Evolutionary conservation across 2,888 invertebrate species (phyloP), one percentile per base, ranked within the genome.

Genomic region (Saturnia japonica): DNA sequence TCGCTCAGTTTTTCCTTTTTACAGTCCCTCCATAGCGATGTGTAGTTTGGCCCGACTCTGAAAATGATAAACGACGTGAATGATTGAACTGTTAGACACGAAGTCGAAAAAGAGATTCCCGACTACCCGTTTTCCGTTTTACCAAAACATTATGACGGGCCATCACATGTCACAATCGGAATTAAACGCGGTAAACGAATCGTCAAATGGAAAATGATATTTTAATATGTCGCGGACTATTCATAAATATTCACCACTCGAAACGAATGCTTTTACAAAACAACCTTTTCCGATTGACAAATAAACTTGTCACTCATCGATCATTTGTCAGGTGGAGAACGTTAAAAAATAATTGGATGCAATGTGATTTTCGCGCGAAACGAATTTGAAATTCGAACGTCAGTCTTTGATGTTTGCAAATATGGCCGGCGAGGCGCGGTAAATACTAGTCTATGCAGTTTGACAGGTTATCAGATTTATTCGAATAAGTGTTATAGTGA

Each of bases 191-290:
- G 76, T 82, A 85, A n/a, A 82, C 34, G 62, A 82, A 83, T 82
- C 77, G 80, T 71, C 71, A 74, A 73, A 74, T 74, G 75, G 76
- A 76, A 77, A 82, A 80, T 74, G 85, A 84, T 87, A 86, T 89
- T 90, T 91, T 82, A 89, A 86, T 85, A 82, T 82, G 85, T 87
- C 84, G 86, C 82, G 80, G 76, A 72, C 75, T 70, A 76, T 88
- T 91, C 88, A 93, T 92, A 91, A 91, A 93, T 92, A 93, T 93
- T 92, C 89, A 91, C 86, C n/a, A 85, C 84, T 85, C 80, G 81
- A 28, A 60, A 14, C 79, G 82, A 85, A 88, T 84, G 91, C 90
- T 89, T 91, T 91, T 88, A 88, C 85, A 62, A 22, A 86, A 84
- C 82, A 84, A 85, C 83, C 77, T 79, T 78, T 79, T 83, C 84